A percentile compares a stretch with the other conserved stretches of the same genome.
Conservation (phyloP, 2,888 invertebrate genomes). For the Syrista parreyssii region DNA sequence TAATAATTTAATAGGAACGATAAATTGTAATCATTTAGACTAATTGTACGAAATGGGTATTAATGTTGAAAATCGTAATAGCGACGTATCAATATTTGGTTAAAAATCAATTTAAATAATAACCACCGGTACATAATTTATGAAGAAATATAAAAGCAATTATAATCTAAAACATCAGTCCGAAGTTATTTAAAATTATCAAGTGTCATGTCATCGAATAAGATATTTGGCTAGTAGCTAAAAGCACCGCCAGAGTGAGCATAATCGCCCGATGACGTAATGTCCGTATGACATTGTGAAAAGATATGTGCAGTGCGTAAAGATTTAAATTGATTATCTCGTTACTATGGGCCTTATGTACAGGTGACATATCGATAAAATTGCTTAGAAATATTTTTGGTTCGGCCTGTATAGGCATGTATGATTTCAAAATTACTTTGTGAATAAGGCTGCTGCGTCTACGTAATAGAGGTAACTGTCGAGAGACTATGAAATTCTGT, state of each 20-base stretch:
- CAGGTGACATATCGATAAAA: background rate
- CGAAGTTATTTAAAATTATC: background rate
- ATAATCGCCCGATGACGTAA: background rate
- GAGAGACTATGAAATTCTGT: background rate
- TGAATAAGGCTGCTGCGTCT: background rate
- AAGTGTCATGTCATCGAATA: background rate
- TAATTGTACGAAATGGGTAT: background rate
- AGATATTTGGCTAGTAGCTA: background rate
- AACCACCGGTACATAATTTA: background rate
- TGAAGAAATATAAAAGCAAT: background rate
- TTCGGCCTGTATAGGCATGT: background rate
- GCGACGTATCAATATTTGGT: background rate
- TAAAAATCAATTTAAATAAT: background rate
- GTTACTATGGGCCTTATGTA: background rate
- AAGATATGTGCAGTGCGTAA: background rate
- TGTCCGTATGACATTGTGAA: background rate
- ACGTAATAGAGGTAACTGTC: background rate
- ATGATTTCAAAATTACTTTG: background rate
- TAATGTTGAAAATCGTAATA: no score
- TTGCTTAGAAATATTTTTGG: background rate
- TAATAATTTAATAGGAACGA: background rate
- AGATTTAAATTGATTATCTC: background rate
- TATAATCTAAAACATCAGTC: background rate
- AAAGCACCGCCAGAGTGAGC: background rate
- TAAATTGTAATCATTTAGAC: no score